These are phyloP conservation scores for Ammospiza nelsoni DNA, from an alignment of 2,113 vertebrate species.

Conservation along the genomic window DNA sequence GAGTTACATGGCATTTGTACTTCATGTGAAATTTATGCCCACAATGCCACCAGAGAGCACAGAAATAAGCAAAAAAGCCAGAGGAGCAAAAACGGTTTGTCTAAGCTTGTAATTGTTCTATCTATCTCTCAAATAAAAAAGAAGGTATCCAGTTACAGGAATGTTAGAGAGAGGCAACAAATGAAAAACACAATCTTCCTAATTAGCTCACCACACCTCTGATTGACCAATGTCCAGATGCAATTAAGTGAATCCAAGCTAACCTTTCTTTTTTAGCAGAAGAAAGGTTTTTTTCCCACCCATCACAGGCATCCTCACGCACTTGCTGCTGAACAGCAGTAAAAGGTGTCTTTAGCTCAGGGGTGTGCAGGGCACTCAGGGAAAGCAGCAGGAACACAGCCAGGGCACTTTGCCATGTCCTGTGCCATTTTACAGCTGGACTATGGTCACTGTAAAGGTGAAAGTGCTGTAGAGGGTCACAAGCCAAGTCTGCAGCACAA, in stretches of 20 bases:
- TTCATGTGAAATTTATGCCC: neutral
- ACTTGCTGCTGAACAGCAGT: fast-evolving
- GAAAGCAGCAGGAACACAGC: neutral
- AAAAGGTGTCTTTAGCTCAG: neutral
- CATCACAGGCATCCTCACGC: neutral
- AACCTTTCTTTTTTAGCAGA: neutral
- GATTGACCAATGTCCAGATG: neutral
- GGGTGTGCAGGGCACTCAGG: neutral
- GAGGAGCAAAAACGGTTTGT: neutral
- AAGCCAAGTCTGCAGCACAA: neutral
- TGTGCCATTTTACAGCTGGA: neutral
- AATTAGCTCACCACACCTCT: neutral
- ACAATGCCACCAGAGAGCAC: neutral
- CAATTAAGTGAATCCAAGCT: neutral
- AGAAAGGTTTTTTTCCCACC: neutral
- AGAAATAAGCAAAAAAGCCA: neutral
- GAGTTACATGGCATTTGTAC: neutral
- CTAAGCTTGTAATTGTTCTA: neutral
- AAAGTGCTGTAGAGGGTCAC: neutral
- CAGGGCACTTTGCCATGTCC: neutral
- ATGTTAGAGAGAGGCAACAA: neutral
- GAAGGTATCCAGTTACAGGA: neutral
- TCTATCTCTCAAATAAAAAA: neutral
- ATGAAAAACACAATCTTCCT: neutral
- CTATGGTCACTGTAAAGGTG: neutral